phyloP scores from a whole-genome alignment of 2,113 vertebrate species.

The Bubo blakistoni region DNA sequence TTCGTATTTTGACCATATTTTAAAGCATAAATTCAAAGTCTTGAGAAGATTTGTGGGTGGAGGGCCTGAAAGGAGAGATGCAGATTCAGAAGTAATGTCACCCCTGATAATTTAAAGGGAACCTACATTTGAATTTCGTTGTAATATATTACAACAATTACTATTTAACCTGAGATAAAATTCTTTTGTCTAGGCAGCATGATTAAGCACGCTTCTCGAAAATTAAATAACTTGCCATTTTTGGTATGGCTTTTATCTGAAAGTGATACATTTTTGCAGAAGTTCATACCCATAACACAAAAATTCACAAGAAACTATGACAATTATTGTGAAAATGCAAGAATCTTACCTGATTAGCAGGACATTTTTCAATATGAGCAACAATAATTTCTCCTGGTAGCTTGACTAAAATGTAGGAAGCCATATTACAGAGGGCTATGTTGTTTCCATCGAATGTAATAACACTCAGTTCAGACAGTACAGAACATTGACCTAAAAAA shows the following conservation, averaged over 20 bases:
- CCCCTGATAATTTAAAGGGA: neutral
- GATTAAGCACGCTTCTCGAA: neutral
- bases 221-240: neutral
- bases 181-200: neutral
- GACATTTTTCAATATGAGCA: constrained; percentile 93
- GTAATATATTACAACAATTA: neutral
- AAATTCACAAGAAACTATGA: neutral
- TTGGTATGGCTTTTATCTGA: neutral
- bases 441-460: constrained; percentile 98
- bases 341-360: constrained; percentile 84
- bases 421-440: constrained; percentile 89
- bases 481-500: constrained; percentile 89
- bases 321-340: neutral
- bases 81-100: neutral
- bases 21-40: neutral
- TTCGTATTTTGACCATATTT: neutral
- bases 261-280: neutral
- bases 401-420: constrained; percentile 91
- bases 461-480: constrained; percentile 92
- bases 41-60: neutral
- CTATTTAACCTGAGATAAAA: neutral
- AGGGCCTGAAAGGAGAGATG: neutral
- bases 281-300: neutral
- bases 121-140: neutral
- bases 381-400: constrained; percentile 89